Evolutionary conservation across 2,888 invertebrate species (phyloP), one percentile per base, ranked within the genome.

Genomic region (Fissipunctia ypsillon): DNA sequence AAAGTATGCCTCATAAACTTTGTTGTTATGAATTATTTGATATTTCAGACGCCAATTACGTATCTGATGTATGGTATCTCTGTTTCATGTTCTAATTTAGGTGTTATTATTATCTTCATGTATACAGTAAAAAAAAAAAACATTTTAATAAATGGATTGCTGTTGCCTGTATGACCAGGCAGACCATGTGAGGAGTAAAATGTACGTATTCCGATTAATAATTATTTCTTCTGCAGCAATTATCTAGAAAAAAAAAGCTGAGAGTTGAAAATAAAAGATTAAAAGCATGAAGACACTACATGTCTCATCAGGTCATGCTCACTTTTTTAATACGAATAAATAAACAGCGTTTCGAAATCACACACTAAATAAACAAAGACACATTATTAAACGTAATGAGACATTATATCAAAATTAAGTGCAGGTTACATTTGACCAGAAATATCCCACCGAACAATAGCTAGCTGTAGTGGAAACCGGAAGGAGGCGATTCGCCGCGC

Each of bases 401-500:
- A 74, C 50, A 72, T 78, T 81, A 75, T 69, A 66, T 68, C 52
- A 73, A 78, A 81, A 78, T 68, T 69, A 76, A 81, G 31, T 76
- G 41, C 74, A 79, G 84, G 76, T 79, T 76, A 65, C 35, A 68
- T 78, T 85, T 70, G 48, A 78, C 79, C 72, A 77, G 69, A 80
- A 83, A 78, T 77, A 72, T 84, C 78, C 78, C 76, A 75, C 69
- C 59, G 54, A 77, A 83, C 77, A 80, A 83, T 81, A 81, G 83
- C 80, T 80, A 83, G 83, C 84, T 81, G 82, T 81, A 76, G 83
- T 85, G 80, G 80, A 88, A 87, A 91, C 93, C 94, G 96, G 96
- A 96, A 95, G 92, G 91, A 92, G 92, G 87, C 93, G 93, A 95
- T 96, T 95, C 93, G 92, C 78, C 85, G 90, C 92, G 92, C 95